These are phyloP conservation scores for Cisticola juncidis DNA, from an alignment of 2,113 vertebrate genomes.

Conservation along the genomic window DNA sequence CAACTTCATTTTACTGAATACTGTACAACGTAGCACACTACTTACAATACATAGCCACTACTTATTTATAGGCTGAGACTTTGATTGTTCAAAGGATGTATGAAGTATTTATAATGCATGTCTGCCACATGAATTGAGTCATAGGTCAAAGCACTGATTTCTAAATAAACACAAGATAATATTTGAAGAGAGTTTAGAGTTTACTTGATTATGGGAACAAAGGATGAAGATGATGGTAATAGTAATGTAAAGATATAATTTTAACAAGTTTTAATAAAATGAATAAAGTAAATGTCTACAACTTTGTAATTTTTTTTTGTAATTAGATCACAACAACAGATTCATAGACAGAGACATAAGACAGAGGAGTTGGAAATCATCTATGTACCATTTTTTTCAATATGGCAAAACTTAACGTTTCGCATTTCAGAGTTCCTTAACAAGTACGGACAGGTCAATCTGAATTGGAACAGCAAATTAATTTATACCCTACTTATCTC, in stretches of 20 bases:
- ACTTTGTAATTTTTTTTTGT: neutral
- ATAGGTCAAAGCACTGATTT: neutral
- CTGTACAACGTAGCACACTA: neutral
- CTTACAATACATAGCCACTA: neutral
- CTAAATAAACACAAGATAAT: neutral
- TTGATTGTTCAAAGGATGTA: neutral
- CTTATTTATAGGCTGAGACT: neutral
- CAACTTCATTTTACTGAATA: neutral
- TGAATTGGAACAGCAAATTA: neutral
- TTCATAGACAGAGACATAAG: neutral
- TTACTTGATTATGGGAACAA: neutral
- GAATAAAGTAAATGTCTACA: neutral
- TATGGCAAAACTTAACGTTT: neutral
- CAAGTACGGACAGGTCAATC: neutral
- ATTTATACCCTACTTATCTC: neutral
- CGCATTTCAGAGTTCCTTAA: neutral
- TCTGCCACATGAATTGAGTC: neutral
- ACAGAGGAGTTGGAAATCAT: neutral
- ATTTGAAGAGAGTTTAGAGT: neutral
- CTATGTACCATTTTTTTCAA: neutral
- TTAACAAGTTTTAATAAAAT: neutral
- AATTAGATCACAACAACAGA: neutral
- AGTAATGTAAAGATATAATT: neutral
- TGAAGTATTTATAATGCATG: neutral
- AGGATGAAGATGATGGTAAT: neutral